phyloP scores from a whole-genome alignment of 2,113 vertebrate species.

The Halichoeres trimaculatus region DNA sequence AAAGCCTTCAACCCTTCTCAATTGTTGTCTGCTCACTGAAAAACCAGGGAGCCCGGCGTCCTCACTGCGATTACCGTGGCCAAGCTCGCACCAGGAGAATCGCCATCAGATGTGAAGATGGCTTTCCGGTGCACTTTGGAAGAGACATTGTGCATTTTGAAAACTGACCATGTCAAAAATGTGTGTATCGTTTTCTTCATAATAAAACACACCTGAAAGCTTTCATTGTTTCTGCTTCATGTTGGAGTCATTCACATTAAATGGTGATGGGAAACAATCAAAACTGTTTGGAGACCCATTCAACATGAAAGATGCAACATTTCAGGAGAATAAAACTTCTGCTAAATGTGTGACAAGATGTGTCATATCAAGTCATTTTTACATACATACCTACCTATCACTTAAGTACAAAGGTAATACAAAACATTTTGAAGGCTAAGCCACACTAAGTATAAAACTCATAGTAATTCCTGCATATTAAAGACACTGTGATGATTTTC shows the following conservation, averaged over 20 bases:
- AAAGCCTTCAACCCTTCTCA: constrained; percentile 26
- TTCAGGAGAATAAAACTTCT: too few species aligned
- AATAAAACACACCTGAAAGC: neutral
- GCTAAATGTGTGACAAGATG: too few species aligned
- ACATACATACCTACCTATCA: too few species aligned
- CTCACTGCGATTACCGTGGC: constrained; percentile 40
- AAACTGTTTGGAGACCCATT: neutral
- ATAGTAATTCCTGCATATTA: too few species aligned
- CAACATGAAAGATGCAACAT: neutral
- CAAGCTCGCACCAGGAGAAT: constrained; percentile 6
- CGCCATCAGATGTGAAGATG: constrained; percentile 4
- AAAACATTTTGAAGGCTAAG: too few species aligned
- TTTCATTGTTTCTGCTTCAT: neutral
- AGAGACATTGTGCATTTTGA: constrained; percentile 14
- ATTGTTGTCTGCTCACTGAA: constrained; percentile 37
- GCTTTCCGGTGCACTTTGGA: constrained; percentile 42
- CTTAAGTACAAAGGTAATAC: too few species aligned
- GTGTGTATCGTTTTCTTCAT: neutral
- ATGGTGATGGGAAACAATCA: neutral
- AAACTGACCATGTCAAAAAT: neutral
- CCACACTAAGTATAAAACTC: too few species aligned
- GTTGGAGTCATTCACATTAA: neutral
- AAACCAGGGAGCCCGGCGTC: neutral
- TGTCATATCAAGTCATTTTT: too few species aligned
- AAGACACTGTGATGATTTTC: too few species aligned